Evolutionary conservation across 1,140 invertebrate species (phyloP), one percentile per base, ranked within the genome.

Genomic region (Leptinotarsa defecta): DNA sequence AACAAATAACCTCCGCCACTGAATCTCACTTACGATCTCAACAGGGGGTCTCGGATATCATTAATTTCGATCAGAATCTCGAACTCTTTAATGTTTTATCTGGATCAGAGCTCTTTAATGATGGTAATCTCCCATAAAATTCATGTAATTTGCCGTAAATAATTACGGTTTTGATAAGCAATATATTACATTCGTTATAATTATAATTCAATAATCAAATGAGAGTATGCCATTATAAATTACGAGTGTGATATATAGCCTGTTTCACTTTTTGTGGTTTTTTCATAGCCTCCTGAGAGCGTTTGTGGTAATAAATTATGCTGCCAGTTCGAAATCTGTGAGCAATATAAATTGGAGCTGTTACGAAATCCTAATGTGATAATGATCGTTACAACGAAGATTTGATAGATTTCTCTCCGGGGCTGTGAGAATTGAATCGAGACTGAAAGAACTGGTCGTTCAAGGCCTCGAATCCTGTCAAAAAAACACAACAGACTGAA

Each of bases 121-220:
- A 67, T 67, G 22, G 64, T 24, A 34, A 67, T 67, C 64, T 22
- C 20, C 64, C 27, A 67, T 67, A 24, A 67, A 67, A 67, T 19
- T 67, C 64, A 34, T 67, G 27, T 67, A 67, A 67, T 67, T 67
- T 67, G 64, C 64, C 64, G 27, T 67, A 24, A 67, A 67, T 67
- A 67, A 67, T 67, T 24, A 67, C 52, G 52, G 52, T 57, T 57
- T 57, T 57, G 52, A 57, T 57, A 57, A 57, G 52, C 52, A 57
- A 57, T 57, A 57, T 57, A 57, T 57, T 57, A 57, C 52, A 4
- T 57, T 57, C 52, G 17, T 57, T 67, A 67, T 67, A 67, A 67
- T 67, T 67, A 67, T 67, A 67, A 67, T 67, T 67, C 64, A 67
- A 34, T 67, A 67, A 67, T 67, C 27, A 34, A 67, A 67, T 67